A percentile compares a stretch with the other conserved stretches of the same genome.
phyloP scores from a whole-genome alignment of 2,113 vertebrate species.

The Eleginops maclovinus region DNA sequence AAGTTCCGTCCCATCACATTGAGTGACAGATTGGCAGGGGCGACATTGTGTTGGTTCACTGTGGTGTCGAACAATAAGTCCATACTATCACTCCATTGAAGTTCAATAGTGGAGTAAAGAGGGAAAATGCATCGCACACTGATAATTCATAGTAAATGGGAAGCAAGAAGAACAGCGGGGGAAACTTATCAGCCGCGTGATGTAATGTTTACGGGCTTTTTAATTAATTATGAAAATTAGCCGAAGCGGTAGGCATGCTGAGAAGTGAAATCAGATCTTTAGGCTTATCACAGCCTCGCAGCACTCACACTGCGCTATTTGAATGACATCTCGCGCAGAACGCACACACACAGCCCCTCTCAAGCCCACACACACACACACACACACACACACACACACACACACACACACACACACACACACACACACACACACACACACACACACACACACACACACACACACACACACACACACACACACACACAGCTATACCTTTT shows the following conservation, averaged over 20 bases:
- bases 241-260: slow-evolving; percentile 67
- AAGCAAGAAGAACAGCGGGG: slow-evolving; percentile 69
- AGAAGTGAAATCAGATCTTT: slow-evolving; percentile 80
- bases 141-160: slow-evolving; percentile 70
- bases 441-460: slow-evolving; percentile 2
- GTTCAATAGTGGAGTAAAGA: slow-evolving; percentile 48
- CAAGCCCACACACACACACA: slow-evolving; percentile 24
- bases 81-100: slow-evolving; percentile 44
- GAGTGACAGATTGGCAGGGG: slow-evolving; percentile 66
- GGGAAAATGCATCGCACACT: slow-evolving; percentile 40
- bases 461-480: slow-evolving; percentile 22
- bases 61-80: slow-evolving; percentile 39
- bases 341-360: not conserved
- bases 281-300: slow-evolving; percentile 77
- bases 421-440: slow-evolving; percentile 11
- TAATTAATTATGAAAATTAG: slow-evolving; percentile 85
- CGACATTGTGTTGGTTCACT: slow-evolving; percentile 28
- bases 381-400: not conserved
- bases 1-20: slow-evolving; percentile 53
- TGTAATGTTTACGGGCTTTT: slow-evolving; percentile 81
- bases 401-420: not conserved
- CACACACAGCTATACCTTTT: slow-evolving; percentile 5
- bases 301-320: slow-evolving; percentile 56
- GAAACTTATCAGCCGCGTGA: slow-evolving; percentile 75
- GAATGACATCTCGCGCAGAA: slow-evolving; percentile 69